Evolutionary conservation across 2,888 invertebrate genomes (phyloP), one percentile per base, ranked within the genome.

Genomic region (Mimachlamys varia): DNA sequence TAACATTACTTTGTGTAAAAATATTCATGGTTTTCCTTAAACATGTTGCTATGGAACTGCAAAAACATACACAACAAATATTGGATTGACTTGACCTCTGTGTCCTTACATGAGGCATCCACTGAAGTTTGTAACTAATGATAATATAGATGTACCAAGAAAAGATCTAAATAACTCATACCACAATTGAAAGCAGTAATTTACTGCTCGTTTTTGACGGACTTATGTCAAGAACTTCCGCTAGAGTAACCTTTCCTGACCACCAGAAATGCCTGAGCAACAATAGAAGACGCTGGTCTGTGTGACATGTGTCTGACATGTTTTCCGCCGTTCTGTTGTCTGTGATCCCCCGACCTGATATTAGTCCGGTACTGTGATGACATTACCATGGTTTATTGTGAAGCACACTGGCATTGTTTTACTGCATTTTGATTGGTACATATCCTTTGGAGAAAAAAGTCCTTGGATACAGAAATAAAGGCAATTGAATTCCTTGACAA

Each of bases 381-480:
- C 76, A 76, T 76, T 76, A 76, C 76, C 1, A 76, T 27, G 12
- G 76, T 22, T 76, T 76, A 76, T 76, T 76, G 76, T 76, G 33
- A 76, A 27, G 15, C 76, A 76, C 27, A 27, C n/a, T n/a, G 27
- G 27, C 76, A 27, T 76, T 76, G 33, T 76, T 76, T 76, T 76
- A 76, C 76, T 76, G 33, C 13, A 33, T 76, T 76, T 76, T 76
- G 76, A 76, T 76, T 76, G 76, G 76, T 76, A 76, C 76, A 76
- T 76, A 76, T 76, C 76, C 76, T 76, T 76, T 33, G 27, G 76
- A 76, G 76, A 33, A 76, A 76, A 33, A 76, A 5, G 33, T 76
- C 76, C 76, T 76, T 76, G 76, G 76, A 76, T 76, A 76, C 76
- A 76, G 27, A 76, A 22, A 33, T 33, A 76, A 76, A 13, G 76